Base-by-base conservation (phyloP, 2,888 invertebrate species). In the Eilema griseolum region DNA sequence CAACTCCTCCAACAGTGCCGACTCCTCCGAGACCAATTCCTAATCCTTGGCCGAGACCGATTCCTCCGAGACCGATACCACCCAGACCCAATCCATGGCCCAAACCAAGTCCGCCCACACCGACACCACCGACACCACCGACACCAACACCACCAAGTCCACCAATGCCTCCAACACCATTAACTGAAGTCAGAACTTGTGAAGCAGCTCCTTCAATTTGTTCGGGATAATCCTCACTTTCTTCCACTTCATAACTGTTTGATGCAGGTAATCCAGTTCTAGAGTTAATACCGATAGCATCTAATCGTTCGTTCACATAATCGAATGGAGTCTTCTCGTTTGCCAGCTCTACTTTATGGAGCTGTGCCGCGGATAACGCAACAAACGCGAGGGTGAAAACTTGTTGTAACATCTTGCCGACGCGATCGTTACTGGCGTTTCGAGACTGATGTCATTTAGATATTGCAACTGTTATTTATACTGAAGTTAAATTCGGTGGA, bases 181-280 rank as follows among this genome's bases (percentile, higher is more conserved):
- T 74, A 64, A 90, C 93, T 41, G 94, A 92, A 69, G 93, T 93
- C 60, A 94, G 75, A 75, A 94, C 88, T 33, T 86, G 79, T 33
- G 95, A 94, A 16, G 94, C 95, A n/a, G 94, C 93, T 84, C 92
- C 93, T 82, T 93, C 89, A 7, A 93, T 84, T 28, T 90, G 86
- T 72, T 95, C 95, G 20, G 96, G 96, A 83, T 96, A 96, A 83
- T 96, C 96, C 73, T 92, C 95, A 86, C 96, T 95, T 89, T 96
- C 96, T 86, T 96, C 95, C 57, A 96, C 95, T 89, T 96, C 96
- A 81, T 96, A 96, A 56, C 95, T 95, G 70, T 89, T 93, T 1
- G 96, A 93, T 57, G 94, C 69, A 31, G 94, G 94, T 74, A 94
- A 65, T 82, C 95, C 95, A 73, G 89, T 83, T 73, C 82, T 89